Conservation (phyloP, 2,113 vertebrate genomes). For the Piprites chloris region DNA sequence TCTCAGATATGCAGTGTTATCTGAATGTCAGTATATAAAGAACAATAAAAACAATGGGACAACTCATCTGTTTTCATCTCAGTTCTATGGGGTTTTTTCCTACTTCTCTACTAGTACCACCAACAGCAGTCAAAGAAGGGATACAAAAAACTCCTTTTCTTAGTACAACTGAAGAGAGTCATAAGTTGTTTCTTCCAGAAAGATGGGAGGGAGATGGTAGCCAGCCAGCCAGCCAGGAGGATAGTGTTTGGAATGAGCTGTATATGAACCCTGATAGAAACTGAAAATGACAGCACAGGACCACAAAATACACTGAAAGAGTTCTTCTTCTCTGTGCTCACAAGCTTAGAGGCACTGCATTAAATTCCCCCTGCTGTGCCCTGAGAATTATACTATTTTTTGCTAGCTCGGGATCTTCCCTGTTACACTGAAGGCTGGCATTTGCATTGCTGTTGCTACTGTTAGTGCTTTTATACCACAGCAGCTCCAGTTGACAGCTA, state of each 20-base stretch:
- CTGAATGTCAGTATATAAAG: neutral
- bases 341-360: neutral
- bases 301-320: neutral
- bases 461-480: neutral
- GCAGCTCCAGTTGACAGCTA: neutral
- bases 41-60: neutral
- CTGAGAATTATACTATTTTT: neutral
- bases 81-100: fast-evolving
- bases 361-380: neutral
- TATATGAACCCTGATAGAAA: neutral
- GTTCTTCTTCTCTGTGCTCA: neutral
- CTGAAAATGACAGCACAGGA: neutral
- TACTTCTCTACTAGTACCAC: neutral
- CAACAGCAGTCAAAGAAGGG: neutral
- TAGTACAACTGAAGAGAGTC: neutral
- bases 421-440: neutral
- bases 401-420: neutral
- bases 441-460: neutral
- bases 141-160: neutral
- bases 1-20: neutral
- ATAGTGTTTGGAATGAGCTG: neutral
- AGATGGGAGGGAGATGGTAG: neutral
- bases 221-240: neutral
- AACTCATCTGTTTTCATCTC: neutral
- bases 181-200: neutral